Evolutionary conservation across 1,140 invertebrate genomes (phyloP).

Genomic region (Nephila pilipes): DNA sequence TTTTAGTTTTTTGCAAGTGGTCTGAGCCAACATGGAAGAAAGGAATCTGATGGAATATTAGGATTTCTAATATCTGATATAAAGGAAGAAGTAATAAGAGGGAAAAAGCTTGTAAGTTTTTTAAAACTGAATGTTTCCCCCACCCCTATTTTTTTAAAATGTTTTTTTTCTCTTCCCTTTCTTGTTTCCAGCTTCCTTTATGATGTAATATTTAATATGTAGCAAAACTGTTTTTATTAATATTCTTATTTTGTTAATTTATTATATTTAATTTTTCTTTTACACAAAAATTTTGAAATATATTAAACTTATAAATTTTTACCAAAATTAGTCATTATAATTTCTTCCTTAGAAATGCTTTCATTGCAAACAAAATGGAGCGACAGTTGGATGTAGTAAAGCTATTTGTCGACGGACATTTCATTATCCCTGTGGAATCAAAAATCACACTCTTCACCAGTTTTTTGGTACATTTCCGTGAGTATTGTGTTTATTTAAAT

Average conservation of each 20-base stretch:
- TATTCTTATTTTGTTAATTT: too few relatives aligned
- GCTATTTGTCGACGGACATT: conserved; percentile 84
- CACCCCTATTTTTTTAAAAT: too few relatives aligned
- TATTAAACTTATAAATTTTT: too few relatives aligned
- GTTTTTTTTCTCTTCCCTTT: too few relatives aligned
- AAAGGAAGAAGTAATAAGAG: conserved; percentile 84
- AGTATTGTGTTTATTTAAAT: conserved; percentile 5
- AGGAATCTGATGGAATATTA: conserved; percentile 84
- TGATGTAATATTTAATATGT: too few relatives aligned
- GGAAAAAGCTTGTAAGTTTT: conserved; percentile 81
- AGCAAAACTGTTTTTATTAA: too few relatives aligned
- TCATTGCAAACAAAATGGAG: conserved; percentile 84
- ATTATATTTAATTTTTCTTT: too few relatives aligned
- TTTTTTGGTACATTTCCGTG: conserved; percentile 86
- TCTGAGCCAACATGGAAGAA: conserved; percentile 84
- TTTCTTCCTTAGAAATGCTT: conserved; percentile 82
- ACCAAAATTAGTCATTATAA: neutral
- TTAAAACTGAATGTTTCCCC: too few relatives aligned
- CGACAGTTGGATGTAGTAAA: conserved; percentile 85
- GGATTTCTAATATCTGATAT: conserved; percentile 86
- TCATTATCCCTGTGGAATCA: conserved; percentile 85
- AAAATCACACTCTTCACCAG: conserved; percentile 84
- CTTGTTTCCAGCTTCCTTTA: too few relatives aligned
- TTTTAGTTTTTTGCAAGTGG: conserved; percentile 85
- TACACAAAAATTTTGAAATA: too few relatives aligned